phyloP scores from a whole-genome alignment of 2,797 vertebrate genomes.

The Cossypha caffra region DNA sequence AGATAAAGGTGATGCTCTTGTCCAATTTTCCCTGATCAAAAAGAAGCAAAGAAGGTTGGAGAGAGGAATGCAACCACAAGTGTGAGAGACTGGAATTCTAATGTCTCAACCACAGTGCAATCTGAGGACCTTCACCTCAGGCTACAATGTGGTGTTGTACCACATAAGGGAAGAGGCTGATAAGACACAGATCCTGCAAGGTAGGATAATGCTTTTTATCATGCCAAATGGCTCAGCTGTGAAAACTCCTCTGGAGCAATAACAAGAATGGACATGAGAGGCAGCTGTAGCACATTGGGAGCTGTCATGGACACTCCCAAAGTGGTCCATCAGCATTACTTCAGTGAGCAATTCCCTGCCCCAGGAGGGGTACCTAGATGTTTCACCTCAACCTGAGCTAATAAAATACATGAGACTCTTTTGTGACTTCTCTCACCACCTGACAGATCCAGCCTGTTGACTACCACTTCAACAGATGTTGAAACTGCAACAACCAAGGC shows the following conservation, averaged over 20 bases:
- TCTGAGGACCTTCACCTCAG: fast-evolving
- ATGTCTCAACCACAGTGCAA: background rate
- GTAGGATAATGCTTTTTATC: background rate
- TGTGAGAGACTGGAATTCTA: background rate
- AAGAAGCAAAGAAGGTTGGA: background rate
- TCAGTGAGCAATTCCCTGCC: background rate
- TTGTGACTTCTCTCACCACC: background rate
- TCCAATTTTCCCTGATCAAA: background rate
- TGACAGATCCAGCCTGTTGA: background rate
- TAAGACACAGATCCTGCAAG: background rate
- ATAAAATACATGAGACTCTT: background rate
- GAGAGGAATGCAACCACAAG: background rate
- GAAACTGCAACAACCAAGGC: background rate
- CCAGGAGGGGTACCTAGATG: too few relatives aligned
- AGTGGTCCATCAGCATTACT: background rate
- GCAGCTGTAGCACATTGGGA: background rate
- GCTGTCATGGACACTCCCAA: background rate
- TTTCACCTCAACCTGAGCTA: background rate
- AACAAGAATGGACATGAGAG: background rate
- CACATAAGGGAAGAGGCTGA: background rate
- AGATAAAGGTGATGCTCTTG: background rate
- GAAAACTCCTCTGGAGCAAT: background rate
- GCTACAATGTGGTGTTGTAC: background rate
- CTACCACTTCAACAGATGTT: too few relatives aligned
- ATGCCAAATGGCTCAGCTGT: background rate